Evolutionary conservation across 1,140 invertebrate species (phyloP), one percentile per base, ranked within the genome.

Genomic region (Micrasema longulum): DNA sequence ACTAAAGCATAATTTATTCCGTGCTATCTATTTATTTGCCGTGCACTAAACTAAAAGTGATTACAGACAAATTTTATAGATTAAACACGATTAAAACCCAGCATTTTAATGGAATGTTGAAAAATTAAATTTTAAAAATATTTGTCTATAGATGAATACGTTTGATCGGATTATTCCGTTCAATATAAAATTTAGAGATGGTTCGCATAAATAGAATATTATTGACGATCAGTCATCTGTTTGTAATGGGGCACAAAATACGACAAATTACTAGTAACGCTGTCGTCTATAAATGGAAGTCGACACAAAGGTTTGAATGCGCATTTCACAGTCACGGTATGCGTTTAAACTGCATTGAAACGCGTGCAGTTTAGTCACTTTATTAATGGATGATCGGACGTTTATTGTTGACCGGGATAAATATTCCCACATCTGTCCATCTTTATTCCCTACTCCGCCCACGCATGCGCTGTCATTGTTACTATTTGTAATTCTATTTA

Each of bases 191-290:
- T 31, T 31, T 31, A 31, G 26, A 31, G 26, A 31, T 4, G 26
- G 26, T 31, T 31, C 26, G 26, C 26, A 7, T 31, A 31, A 31
- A 31, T 31, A 4, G 26, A 31, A 57, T 36, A 31, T 47, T 60
- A 60, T 60, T 18, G 35, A 14, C 55, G 55, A 18, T 18, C 55
- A 23, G 35, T 60, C 36, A 41, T n/a, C 52, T 41, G 53, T 70
- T 70, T 22, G 43, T 69, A 75, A 75, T 75, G 64, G 72, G 74
- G 72, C 70, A 69, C 50, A 75, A 75, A 75, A 75, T 67, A 45
- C 65, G 74, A 75, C 74, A 72, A 75, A 75, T 75, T 75, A 55
- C 43, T 20, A 18, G 45, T 52, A 22, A 72, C 70, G 65, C 47
- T 20, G 57, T 26, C 45, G 12, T 16, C 55, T 20, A 20, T 64